phyloP scores from a whole-genome alignment of 2,797 vertebrate species.

The Gymnoscopelus braueri region DNA sequence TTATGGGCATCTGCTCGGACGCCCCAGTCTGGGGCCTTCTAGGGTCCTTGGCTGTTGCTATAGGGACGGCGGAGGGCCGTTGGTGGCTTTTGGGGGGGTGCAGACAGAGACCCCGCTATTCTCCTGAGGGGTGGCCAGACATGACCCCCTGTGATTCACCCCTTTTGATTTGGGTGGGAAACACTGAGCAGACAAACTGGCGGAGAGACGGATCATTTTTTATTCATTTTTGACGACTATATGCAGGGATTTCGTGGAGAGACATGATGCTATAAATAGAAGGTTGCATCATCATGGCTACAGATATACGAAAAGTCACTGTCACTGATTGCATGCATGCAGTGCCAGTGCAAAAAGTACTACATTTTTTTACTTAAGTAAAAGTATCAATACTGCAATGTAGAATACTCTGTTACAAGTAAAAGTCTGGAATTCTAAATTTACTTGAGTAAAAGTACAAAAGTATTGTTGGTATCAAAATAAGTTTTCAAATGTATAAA shows the following conservation, averaged over 20 bases:
- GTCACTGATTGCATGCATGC: no score
- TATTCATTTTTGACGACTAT: slow-evolving; percentile 46
- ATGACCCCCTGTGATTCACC: slow-evolving; percentile 80
- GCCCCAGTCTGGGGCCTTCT: slow-evolving; percentile 71
- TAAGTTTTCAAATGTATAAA: no score
- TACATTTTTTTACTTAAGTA: no score
- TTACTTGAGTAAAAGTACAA: no score
- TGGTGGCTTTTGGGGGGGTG: slow-evolving; percentile 66
- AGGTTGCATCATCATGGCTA: no score
- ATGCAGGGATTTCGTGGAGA: background rate
- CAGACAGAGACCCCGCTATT: slow-evolving; percentile 84
- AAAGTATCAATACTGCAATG: no score
- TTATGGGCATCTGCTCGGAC: slow-evolving; percentile 81
- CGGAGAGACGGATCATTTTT: slow-evolving; percentile 56
- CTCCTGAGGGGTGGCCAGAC: slow-evolving; percentile 86
- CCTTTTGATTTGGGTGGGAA: slow-evolving; percentile 80
- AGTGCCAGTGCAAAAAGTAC: no score
- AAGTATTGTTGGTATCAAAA: no score
- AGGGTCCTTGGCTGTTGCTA: slow-evolving; percentile 82
- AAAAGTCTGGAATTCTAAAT: no score
- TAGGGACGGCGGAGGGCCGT: slow-evolving; percentile 79
- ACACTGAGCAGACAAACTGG: slow-evolving; percentile 63
- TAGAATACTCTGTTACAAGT: no score
- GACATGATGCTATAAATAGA: no score
- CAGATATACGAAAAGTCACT: no score